phyloP scores from a whole-genome alignment of 1,140 invertebrate species.

The Apis dorsata region DNA sequence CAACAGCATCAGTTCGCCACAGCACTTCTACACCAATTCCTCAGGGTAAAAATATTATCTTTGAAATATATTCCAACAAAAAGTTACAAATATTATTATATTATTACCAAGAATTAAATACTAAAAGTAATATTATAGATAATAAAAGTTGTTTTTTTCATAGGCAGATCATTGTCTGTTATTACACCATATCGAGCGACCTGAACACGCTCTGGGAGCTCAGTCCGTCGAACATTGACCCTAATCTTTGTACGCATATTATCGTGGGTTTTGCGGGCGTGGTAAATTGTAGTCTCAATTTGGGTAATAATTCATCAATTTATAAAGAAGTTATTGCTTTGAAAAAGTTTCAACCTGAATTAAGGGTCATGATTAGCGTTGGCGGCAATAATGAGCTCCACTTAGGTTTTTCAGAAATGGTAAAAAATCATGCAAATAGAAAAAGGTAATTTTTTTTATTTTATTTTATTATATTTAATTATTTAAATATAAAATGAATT shows the following conservation, averaged over 20 bases:
- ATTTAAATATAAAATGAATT: not conserved
- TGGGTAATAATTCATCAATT: conserved; percentile 74
- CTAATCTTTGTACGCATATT: conserved; percentile 89
- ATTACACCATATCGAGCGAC: conserved; percentile 82
- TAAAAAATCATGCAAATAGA: conserved; percentile 84
- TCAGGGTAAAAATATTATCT: conserved; percentile 42
- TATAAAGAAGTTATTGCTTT: conserved; percentile 82
- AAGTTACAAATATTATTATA: not conserved
- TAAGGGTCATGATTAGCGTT: conserved; percentile 90
- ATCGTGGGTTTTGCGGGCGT: conserved; percentile 87
- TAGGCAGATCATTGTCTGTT: conserved; percentile 78
- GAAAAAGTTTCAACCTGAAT: conserved; percentile 83
- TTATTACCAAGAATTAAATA: not conserved
- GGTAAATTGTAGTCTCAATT: conserved; percentile 82
- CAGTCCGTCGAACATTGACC: conserved; percentile 82
- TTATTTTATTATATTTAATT: conserved; percentile 20
- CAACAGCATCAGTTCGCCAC: conserved; percentile 52
- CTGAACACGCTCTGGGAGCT: conserved; percentile 74
- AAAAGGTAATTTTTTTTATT: conserved; percentile 78
- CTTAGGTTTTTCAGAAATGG: conserved; percentile 85
- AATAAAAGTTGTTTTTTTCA: not conserved
- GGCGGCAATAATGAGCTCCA: conserved; percentile 84
- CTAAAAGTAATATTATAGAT: not conserved
- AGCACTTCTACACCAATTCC: conserved; percentile 38
- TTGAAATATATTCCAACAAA: not conserved